Conservation (phyloP, 2,797 vertebrate genomes). For the Coregonus suidteri region DNA sequence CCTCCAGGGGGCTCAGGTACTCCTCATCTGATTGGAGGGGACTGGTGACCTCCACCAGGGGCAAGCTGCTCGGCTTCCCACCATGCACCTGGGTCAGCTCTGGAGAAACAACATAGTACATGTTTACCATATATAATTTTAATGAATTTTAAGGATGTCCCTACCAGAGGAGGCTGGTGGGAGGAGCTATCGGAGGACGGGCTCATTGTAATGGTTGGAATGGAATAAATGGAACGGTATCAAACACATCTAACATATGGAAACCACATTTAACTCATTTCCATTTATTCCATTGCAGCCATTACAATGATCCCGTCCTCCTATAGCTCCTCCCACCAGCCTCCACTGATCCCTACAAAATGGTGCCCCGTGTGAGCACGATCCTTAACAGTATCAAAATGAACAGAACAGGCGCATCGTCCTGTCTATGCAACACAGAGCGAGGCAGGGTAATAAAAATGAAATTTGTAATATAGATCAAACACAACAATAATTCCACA, state of each 20-base stretch:
- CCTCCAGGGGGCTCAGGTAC: conserved; percentile 85
- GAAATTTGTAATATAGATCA: background rate
- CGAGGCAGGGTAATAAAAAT: background rate
- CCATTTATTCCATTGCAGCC: too few relatives aligned
- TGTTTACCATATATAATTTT: background rate
- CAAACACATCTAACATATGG: too few relatives aligned
- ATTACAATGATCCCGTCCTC: too few relatives aligned
- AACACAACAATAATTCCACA: too few relatives aligned
- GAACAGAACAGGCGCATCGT: background rate
- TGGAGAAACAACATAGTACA: conserved; percentile 32
- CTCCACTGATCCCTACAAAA: background rate
- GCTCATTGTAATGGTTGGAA: too few relatives aligned
- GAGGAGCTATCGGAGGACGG: too few relatives aligned
- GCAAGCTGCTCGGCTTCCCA: conserved; percentile 47
- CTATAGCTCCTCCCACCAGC: too few relatives aligned
- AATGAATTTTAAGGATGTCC: background rate
- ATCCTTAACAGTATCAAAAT: background rate
- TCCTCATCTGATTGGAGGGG: conserved; percentile 86
- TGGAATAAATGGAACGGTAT: too few relatives aligned
- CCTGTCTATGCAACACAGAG: background rate
- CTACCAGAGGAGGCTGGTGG: too few relatives aligned
- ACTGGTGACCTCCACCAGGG: conserved; percentile 64
- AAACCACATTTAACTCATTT: too few relatives aligned
- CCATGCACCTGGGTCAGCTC: conserved; percentile 58
- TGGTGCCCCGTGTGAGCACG: background rate